Evolutionary conservation across 2,797 vertebrate genomes (phyloP), one percentile per base, ranked within the genome.

Genomic region (Siniperca scherzeri): DNA sequence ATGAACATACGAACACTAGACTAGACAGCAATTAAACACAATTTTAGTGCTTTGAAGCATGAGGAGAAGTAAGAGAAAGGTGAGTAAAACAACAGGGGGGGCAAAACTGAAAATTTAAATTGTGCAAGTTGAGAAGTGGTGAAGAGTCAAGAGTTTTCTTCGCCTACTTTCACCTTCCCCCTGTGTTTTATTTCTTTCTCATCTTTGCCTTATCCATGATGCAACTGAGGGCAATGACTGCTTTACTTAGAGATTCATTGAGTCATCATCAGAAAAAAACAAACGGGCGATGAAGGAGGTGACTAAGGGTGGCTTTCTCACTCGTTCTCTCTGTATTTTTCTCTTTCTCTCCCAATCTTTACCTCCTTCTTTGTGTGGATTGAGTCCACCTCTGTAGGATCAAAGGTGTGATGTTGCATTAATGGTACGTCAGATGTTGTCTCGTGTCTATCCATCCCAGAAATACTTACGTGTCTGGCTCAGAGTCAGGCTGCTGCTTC

Each of bases 201-300:
- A 81, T 93, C 88, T 91, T 83, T 52, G 76, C 78, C 30, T 61
- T 87, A 78, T 81, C 77, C 80, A 74, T 95, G 93, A 94, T 94
- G 94, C 91, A 95, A 95, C 74, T 25, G 61, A 83, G 81, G 74
- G 93, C 86, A 95, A 95, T 16, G 74, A 80, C 83, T 83, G 84
- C 86, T 84, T 85, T 77, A 70, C 82, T 84, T 77, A 64, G 76
- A 86, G 69, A 90, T 80, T 83, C 86, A 87, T 84, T 79, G 80
- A 92, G 80, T 88, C 85, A 77, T 91, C 91, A 88, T 68, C 75
- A 71, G 65, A 78, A 83, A 80, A 82, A 83, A 60, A 81, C 70
- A 48, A 87, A 73, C 3, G 40, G 62, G 85, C 87, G 86, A 89
- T 82, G 67, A 86, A 86, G 84, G 67, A 84, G 87, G 87, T 82